Conservation (phyloP, 2,113 vertebrate genomes). For the Chamaea fasciata region DNA sequence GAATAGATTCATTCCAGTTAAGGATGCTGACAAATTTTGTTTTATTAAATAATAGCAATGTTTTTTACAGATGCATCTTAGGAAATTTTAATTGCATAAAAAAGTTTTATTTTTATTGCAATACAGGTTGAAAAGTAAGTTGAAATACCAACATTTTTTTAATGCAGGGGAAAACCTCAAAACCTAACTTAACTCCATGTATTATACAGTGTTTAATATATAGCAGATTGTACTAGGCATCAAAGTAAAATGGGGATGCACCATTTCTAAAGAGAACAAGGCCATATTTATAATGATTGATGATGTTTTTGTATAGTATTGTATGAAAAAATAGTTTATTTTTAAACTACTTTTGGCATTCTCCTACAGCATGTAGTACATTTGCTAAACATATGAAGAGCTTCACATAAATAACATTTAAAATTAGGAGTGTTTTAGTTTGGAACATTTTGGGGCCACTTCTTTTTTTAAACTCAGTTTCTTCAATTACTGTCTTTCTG, state of each 20-base stretch:
- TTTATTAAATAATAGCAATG: background rate
- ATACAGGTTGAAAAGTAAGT: background rate
- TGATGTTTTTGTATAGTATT: background rate
- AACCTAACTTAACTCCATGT: background rate
- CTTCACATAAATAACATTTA: conserved; percentile 25
- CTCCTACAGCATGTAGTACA: conserved; percentile 23
- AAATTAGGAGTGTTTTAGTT: conserved; percentile 39
- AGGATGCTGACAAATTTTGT: background rate
- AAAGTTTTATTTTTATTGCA: background rate
- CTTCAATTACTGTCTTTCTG: background rate
- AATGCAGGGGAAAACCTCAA: rapidly evolving
- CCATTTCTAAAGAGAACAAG: conserved; percentile 8
- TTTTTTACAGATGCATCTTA: background rate
- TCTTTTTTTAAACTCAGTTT: background rate
- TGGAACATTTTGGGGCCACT: conserved; percentile 24
- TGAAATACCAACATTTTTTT: background rate
- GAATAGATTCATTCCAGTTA: background rate
- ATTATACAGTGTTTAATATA: background rate
- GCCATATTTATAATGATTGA: conserved; percentile 26
- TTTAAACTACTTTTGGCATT: conserved; percentile 42
- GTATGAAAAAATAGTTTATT: conserved; percentile 27
- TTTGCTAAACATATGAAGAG: conserved; percentile 50
- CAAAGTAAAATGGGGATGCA: background rate
- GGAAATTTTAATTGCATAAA: background rate
- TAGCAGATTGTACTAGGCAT: conserved; percentile 25